Percentiles rank a stretch among this genome's conserved stretches.
phyloP scores from a whole-genome alignment of 2,797 vertebrate species.

The Anas georgica region DNA sequence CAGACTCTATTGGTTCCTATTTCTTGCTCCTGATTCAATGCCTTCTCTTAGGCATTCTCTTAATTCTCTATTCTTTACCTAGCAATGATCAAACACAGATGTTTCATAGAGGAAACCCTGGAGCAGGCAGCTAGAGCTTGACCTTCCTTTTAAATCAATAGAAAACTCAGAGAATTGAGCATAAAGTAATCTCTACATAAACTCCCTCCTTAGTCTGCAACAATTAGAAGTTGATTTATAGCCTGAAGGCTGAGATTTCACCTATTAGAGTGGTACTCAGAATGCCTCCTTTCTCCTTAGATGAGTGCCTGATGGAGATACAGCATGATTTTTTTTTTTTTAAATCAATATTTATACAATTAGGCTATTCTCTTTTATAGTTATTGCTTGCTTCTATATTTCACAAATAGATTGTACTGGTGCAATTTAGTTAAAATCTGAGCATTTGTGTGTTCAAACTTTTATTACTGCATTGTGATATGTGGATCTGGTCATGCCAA shows the following conservation, averaged over 20 bases:
- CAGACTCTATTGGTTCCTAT: not conserved
- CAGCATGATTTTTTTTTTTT: accelerated
- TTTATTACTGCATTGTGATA: not conserved
- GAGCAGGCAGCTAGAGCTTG: not conserved
- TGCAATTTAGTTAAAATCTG: too few relatives aligned
- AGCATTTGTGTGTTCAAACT: not conserved
- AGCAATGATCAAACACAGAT: conserved; percentile 4
- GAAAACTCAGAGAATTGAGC: not conserved
- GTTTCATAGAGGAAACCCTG: conserved; percentile 13
- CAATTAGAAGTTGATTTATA: not conserved
- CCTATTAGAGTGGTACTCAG: not conserved
- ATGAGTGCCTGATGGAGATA: too few relatives aligned
- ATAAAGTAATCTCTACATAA: not conserved
- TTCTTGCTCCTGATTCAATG: not conserved
- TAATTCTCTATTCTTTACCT: conserved; percentile 22
- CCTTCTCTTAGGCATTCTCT: not conserved
- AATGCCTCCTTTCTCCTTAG: not conserved
- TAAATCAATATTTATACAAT: not conserved
- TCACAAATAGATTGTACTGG: not conserved
- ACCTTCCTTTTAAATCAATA: conserved; percentile 19
- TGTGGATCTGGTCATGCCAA: not conserved
- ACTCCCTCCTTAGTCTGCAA: not conserved
- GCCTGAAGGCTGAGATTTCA: not conserved
- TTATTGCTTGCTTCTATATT: not conserved
- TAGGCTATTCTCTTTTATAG: not conserved